Base-by-base conservation (phyloP, 2,113 vertebrate genomes). In the Brevimyrus niger region DNA sequence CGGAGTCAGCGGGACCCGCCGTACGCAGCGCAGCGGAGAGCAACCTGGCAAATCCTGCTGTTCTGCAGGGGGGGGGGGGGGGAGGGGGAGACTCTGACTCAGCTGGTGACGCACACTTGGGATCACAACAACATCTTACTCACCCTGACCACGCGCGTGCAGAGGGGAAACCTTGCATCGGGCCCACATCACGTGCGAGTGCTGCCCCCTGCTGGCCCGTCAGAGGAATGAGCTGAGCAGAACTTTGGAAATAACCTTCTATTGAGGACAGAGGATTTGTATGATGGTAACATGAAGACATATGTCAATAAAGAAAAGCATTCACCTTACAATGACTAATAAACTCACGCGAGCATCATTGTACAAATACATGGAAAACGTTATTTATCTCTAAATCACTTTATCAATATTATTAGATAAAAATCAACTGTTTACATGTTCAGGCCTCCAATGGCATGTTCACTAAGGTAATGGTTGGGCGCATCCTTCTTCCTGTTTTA, bases 201-300 rank as follows among this genome's bases (percentile, higher is more conserved):
- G 92, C 92, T 91, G 91, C 86, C 94, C 88, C 92, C 94, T 95
- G 87, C 91, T 94, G 95, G 94, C 31, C 31, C 82, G 73, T 58
- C 19, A 86, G 51, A 48, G 31, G 42, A 17, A n/a, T 80, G 42
- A 50, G 23, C 84, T 23, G n/a, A 15, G 27, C 46, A 46, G 82
- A 47, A 84, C 19, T 19, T 21, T 38, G 4, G 35, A 1, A 1
- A 21, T 21, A 82, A 19, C 6, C 76, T 61, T 61, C 19, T 35
- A 0, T 15, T 31, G 31, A 13, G 65, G 65, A 69, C 11, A 31
- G n/a, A 35, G 27, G n/a, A 73, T 73, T 73, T 73, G 35, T 35
- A 31, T 35, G 3, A 73, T 9, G 27, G 31, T n/a, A 73, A 73
- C 9, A 73, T 73, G 10, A 31, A 73, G 15, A 76, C n/a, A 76